phyloP scores from a whole-genome alignment of 2,113 vertebrate genomes.

The Nipponia nippon region DNA sequence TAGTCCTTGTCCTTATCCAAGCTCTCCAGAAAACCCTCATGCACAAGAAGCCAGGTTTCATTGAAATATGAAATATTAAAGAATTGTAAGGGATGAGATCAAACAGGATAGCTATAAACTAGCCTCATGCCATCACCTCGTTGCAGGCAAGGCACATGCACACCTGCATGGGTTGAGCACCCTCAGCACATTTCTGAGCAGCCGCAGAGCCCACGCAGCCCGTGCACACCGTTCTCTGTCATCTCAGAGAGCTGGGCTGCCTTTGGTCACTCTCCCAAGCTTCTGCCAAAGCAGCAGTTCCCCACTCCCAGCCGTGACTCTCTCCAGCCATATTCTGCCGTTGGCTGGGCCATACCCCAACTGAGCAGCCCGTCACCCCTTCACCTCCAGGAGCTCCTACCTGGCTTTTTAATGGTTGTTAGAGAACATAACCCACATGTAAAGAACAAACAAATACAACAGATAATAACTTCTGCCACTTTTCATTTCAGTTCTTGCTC shows the following conservation, averaged over 20 bases:
- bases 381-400: not conserved
- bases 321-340: not conserved
- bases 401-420: not conserved
- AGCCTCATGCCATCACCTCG: not conserved
- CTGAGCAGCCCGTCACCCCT: not conserved
- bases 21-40: not conserved
- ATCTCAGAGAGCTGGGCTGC: not conserved
- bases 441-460: not conserved
- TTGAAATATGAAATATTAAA: not conserved
- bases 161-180: not conserved
- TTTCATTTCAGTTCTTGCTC: not conserved
- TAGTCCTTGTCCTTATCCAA: not conserved
- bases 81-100: not conserved
- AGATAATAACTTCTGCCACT: not conserved
- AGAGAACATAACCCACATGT: not conserved
- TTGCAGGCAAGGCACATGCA: not conserved
- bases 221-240: fast-evolving
- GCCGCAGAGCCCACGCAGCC: not conserved
- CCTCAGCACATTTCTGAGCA: not conserved
- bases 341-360: not conserved
- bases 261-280: not conserved
- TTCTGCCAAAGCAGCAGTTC: not conserved
- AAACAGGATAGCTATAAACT: not conserved
- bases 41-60: not conserved
- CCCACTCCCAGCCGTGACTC: not conserved